A percentile compares a stretch with the other conserved stretches of the same genome.
Conservation (phyloP, 2,113 vertebrate genomes). For the Barnardius zonarius region DNA sequence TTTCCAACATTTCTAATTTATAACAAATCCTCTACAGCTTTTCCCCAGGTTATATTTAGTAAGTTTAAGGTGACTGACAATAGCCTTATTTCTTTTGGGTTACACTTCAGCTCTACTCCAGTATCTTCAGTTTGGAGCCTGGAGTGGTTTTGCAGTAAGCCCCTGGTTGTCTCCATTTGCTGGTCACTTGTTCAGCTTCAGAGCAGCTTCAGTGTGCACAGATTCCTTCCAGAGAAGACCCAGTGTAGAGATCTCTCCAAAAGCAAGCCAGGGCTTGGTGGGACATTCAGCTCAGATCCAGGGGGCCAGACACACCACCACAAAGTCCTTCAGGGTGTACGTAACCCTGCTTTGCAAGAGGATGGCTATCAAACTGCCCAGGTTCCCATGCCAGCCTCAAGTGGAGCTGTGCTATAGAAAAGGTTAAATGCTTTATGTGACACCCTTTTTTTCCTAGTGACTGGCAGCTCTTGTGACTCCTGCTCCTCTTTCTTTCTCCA, state of each 20-base stretch:
- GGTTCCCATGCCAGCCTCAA: not conserved
- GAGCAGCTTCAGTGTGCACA: not conserved
- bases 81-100: not conserved
- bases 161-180: not conserved
- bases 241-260: not conserved
- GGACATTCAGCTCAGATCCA: not conserved
- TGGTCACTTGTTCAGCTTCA: not conserved
- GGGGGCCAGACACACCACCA: not conserved
- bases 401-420: not conserved
- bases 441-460: not conserved
- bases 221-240: not conserved
- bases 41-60: not conserved
- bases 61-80: not conserved
- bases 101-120: not conserved
- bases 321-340: not conserved
- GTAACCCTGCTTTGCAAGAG: not conserved
- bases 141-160: not conserved
- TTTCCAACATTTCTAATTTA: not conserved
- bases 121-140: not conserved
- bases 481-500: conserved; percentile 1
- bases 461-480: not conserved
- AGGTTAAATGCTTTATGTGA: not conserved
- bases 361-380: not conserved
- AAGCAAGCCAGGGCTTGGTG: not conserved
- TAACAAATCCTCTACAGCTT: not conserved